Evolutionary conservation across 2,888 invertebrate genomes (phyloP).

Genomic region (Parelbella ahira): DNA sequence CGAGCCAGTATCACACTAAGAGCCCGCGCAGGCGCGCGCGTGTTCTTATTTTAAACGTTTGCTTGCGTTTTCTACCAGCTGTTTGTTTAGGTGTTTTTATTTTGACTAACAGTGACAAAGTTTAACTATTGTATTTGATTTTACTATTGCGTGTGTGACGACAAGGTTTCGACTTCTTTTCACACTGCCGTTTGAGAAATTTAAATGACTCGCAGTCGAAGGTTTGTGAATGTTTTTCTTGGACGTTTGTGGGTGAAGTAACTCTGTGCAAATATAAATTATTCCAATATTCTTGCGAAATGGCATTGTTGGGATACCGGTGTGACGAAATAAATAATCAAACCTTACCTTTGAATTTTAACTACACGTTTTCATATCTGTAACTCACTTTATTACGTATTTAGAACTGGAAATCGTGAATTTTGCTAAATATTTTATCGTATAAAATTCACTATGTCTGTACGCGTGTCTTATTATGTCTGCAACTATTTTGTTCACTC

Average conservation of each 20-base stretch:
- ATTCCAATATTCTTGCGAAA: constrained; percentile 47
- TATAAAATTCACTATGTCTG: too few relatives aligned
- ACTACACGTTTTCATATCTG: constrained; percentile 3
- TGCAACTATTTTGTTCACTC: too few relatives aligned
- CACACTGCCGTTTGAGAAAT: not conserved
- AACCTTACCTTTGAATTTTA: constrained; percentile 27
- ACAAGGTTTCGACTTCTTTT: not conserved
- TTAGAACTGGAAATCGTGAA: too few relatives aligned
- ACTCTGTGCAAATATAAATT: constrained; percentile 43
- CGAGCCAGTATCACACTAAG: constrained; percentile 52
- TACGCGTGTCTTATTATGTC: too few relatives aligned
- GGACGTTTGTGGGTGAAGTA: constrained; percentile 39
- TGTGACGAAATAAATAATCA: constrained; percentile 16
- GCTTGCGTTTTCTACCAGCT: constrained; percentile 25
- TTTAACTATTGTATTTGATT: not conserved
- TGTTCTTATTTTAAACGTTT: constrained; percentile 38
- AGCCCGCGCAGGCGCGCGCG: constrained; percentile 52
- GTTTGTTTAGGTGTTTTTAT: constrained; percentile 18
- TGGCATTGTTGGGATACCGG: constrained; percentile 31
- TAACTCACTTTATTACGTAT: not conserved
- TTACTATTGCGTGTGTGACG: constrained; percentile 26
- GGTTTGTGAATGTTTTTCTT: constrained; percentile 41
- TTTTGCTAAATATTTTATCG: too few relatives aligned
- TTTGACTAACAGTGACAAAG: constrained; percentile 13
- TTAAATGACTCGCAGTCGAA: constrained; percentile 31